Conservation (phyloP, 2,888 invertebrate genomes). For the Ichneumon xanthorius region DNA sequence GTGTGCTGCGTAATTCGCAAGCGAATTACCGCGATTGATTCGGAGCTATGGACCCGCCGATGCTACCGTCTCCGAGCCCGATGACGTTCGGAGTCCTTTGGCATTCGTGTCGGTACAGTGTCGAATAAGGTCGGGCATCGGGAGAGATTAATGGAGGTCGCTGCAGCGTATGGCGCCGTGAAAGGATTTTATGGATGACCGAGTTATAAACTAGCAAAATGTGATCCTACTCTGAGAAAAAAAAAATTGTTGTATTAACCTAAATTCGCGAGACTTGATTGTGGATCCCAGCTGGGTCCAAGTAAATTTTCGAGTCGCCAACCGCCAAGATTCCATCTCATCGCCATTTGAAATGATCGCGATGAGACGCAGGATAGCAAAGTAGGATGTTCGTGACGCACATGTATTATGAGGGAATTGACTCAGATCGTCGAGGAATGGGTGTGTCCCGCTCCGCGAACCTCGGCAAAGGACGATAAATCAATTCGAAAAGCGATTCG, state of each 20-base stretch:
- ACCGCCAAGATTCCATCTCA: not conserved
- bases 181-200: no score
- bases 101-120: not conserved
- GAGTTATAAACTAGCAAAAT: no score
- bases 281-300: no score
- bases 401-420: constrained; percentile 43
- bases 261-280: no score
- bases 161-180: no score
- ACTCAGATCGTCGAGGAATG: constrained; percentile 46
- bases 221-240: no score
- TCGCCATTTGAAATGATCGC: constrained; percentile 6
- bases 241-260: no score
- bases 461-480: constrained; percentile 76
- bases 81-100: not conserved
- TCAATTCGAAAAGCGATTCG: constrained; percentile 77
- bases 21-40: not conserved
- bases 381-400: constrained; percentile 51
- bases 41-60: no score
- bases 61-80: no score
- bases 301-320: not conserved
- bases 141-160: no score
- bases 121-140: no score
- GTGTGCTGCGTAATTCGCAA: constrained; percentile 5
- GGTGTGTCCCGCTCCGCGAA: constrained; percentile 73
- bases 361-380: constrained; percentile 17